Conservation (phyloP, 2,888 invertebrate genomes). For the Pseudanteris insignis region DNA sequence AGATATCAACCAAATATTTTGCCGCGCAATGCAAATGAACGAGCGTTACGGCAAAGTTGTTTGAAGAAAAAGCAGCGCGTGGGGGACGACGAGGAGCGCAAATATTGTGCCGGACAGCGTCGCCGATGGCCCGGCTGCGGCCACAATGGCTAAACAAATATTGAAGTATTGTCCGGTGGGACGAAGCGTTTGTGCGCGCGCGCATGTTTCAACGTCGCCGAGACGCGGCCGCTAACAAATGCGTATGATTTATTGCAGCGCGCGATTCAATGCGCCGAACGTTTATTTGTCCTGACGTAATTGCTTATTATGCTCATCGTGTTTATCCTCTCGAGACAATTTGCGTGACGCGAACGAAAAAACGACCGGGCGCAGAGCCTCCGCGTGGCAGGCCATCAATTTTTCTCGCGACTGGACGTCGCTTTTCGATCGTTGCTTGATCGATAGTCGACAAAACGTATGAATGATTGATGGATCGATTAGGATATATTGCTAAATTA, state of each 20-base stretch:
- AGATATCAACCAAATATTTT: constrained; percentile 32
- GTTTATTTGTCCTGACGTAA: constrained; percentile 36
- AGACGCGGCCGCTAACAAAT: constrained; percentile 61
- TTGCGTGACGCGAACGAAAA: constrained; percentile 4
- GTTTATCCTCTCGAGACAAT: constrained; percentile 10
- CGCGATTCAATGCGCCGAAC: constrained; percentile 53
- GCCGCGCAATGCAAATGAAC: constrained; percentile 20
- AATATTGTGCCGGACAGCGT: constrained; percentile 45
- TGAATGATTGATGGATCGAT: constrained; percentile 13
- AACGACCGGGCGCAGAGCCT: background rate
- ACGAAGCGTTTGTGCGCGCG: constrained; percentile 57
- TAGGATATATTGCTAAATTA: constrained; percentile 12
- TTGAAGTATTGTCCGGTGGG: constrained; percentile 63
- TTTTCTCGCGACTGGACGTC: constrained; percentile 9
- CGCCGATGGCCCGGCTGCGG: constrained; percentile 38
- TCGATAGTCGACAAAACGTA: constrained; percentile 16
- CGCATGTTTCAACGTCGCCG: constrained; percentile 26
- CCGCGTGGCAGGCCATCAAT: constrained; percentile 4
- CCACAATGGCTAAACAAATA: constrained; percentile 65
- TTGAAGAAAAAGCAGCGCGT: constrained; percentile 45
- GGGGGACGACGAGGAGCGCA: too few species aligned
- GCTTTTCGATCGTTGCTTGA: constrained; percentile 13
- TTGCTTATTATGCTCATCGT: constrained; percentile 33
- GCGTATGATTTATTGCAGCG: constrained; percentile 57
- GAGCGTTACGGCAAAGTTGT: constrained; percentile 7